Conservation (phyloP, 2,888 invertebrate species). For the Drosophila multiciliata region DNA sequence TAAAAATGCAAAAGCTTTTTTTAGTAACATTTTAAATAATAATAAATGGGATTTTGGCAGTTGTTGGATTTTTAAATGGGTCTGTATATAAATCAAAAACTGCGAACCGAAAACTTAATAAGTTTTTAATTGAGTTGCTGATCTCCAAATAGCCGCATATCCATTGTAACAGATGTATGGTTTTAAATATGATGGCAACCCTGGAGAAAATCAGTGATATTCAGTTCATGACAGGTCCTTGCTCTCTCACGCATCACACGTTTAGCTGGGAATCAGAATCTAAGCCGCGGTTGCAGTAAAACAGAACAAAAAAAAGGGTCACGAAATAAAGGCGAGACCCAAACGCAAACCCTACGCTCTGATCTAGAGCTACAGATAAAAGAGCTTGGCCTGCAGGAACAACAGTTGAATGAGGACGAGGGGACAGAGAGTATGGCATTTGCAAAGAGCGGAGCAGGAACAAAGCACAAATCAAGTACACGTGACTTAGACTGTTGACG, state of each 20-base stretch:
- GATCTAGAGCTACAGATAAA: constrained; percentile 74
- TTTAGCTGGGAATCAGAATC: constrained; percentile 39
- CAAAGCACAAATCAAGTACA: constrained; percentile 78
- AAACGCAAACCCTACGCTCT: constrained; percentile 34
- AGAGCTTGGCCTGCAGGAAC: constrained; percentile 20
- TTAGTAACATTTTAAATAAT: not conserved
- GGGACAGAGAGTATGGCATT: constrained; percentile 13
- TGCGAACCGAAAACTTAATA: not conserved
- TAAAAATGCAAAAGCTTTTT: not conserved
- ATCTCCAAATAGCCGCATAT: not conserved
- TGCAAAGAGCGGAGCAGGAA: constrained; percentile 30
- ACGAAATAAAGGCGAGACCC: constrained; percentile 59
- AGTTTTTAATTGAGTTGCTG: constrained; percentile 5
- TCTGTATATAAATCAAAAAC: not conserved
- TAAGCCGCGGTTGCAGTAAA: constrained; percentile 30
- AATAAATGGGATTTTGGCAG: not conserved
- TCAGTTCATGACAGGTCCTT: constrained; percentile 76
- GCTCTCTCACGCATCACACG: constrained; percentile 56
- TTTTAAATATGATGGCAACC: constrained; percentile 24
- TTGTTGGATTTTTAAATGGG: not conserved
- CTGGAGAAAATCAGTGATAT: constrained; percentile 42
- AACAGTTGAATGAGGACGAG: constrained; percentile 9
- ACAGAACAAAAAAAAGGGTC: constrained; percentile 41
- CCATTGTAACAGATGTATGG: not conserved
- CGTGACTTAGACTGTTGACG: constrained; percentile 69